phyloP scores from a whole-genome alignment of 2,888 invertebrate species.

The Subacronicta megacephala region DNA sequence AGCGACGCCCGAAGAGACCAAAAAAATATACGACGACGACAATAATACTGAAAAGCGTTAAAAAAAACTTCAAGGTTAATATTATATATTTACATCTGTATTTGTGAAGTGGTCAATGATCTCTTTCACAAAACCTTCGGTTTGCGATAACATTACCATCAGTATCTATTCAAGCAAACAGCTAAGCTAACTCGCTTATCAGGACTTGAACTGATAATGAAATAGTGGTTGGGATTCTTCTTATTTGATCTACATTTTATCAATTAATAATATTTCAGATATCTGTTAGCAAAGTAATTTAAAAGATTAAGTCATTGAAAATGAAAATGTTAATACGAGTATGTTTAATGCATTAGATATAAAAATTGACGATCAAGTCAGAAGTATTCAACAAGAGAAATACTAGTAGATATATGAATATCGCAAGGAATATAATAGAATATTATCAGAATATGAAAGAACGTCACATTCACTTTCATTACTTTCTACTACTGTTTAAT shows the following conservation, averaged over 20 bases:
- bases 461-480: too few relatives aligned
- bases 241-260: constrained; percentile 23
- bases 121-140: constrained; percentile 13
- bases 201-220: background rate
- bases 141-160: constrained; percentile 18
- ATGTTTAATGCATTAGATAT: background rate
- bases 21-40: too few relatives aligned
- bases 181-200: constrained; percentile 29
- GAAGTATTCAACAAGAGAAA: too few relatives aligned
- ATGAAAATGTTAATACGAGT: background rate
- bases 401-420: too few relatives aligned
- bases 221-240: background rate
- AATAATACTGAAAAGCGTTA: too few relatives aligned
- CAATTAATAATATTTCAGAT: constrained; percentile 3
- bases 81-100: too few relatives aligned
- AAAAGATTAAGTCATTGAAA: background rate
- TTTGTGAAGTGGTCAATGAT: constrained; percentile 4
- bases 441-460: too few relatives aligned
- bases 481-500: too few relatives aligned
- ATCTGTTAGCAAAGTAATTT: constrained; percentile 3
- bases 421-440: too few relatives aligned
- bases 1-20: too few relatives aligned
- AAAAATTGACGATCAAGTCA: too few relatives aligned
- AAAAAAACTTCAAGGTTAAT: background rate
- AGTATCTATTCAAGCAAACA: constrained; percentile 27